Evolutionary conservation across 1,140 invertebrate genomes (phyloP).

Genomic region (Ladona fulva): DNA sequence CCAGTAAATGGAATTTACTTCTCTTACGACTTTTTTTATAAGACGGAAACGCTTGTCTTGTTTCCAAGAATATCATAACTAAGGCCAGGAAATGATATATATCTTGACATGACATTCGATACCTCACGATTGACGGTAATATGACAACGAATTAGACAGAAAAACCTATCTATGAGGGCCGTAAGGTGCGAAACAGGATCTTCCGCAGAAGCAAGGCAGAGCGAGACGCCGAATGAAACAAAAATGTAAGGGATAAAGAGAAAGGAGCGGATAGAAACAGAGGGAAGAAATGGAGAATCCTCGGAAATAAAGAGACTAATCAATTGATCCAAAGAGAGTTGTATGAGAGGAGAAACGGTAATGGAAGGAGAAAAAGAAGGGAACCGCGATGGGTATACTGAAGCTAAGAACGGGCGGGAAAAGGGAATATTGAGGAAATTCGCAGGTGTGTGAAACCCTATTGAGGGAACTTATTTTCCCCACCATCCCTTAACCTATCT

Average conservation of each 20-base stretch:
- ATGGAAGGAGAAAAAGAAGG: background rate
- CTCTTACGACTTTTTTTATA: no score
- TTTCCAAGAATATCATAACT: no score
- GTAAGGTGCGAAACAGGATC: no score
- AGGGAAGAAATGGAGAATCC: background rate
- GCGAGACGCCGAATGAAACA: background rate
- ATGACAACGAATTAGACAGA: no score
- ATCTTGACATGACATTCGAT: no score
- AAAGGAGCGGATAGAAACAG: background rate
- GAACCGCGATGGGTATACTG: background rate
- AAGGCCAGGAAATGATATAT: no score
- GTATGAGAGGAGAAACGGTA: background rate
- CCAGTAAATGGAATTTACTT: no score
- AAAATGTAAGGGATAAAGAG: background rate
- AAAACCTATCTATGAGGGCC: no score
- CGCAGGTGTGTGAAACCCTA: background rate
- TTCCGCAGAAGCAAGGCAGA: no score
- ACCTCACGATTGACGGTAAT: no score
- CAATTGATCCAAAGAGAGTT: background rate
- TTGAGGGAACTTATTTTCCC: background rate
- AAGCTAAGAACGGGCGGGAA: background rate
- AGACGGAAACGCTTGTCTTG: no score
- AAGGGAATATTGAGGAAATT: background rate
- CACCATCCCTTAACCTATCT: background rate
- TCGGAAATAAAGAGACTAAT: background rate